Conservation (phyloP, 2,113 vertebrate genomes). For the Ibidorhyncha struthersii region DNA sequence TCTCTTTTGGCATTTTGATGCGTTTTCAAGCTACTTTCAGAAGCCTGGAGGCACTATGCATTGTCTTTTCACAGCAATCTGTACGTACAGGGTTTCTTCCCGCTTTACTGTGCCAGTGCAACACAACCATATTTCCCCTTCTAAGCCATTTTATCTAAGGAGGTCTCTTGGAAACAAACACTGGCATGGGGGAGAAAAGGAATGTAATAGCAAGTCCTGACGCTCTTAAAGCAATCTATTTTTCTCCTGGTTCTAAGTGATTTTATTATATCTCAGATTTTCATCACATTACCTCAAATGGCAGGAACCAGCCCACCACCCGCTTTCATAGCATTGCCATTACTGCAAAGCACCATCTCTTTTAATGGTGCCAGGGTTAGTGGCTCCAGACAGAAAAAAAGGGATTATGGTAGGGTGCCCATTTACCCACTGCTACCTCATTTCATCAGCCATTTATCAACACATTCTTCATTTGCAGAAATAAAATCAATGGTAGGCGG, state of each 20-base stretch:
- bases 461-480: conserved; percentile 36
- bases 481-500: conserved; percentile 48
- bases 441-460: conserved; percentile 57
- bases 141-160: background rate
- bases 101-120: background rate
- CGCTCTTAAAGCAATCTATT: background rate
- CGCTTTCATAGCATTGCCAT: background rate
- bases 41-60: background rate
- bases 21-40: background rate
- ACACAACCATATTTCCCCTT: background rate
- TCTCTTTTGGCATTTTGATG: background rate
- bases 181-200: background rate
- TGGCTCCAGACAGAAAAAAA: conserved; percentile 1
- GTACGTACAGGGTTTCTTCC: background rate
- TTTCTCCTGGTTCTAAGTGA: conserved; percentile 10
- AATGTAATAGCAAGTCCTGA: background rate
- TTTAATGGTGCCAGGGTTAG: conserved; percentile 22
- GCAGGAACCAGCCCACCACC: background rate
- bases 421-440: conserved; percentile 54
- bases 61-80: background rate
- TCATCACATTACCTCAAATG: conserved; percentile 28
- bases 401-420: background rate
- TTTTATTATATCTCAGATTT: conserved; percentile 5
- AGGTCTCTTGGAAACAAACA: background rate
- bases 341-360: conserved; percentile 16